These are phyloP conservation scores for Psylliodes chrysocephalus DNA, from an alignment of 2,888 invertebrate genomes.

Conservation along the genomic window DNA sequence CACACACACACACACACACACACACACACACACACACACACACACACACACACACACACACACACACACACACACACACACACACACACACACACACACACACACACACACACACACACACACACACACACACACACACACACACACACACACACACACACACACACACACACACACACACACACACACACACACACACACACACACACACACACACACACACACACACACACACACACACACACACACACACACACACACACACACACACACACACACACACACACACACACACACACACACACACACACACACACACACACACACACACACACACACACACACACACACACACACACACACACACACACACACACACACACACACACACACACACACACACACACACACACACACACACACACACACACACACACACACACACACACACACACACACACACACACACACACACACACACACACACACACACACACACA, in stretches of 20 bases:
- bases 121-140: slow-evolving; percentile 10
- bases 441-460: slow-evolving; percentile 11
- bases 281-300: slow-evolving; percentile 13
- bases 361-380: slow-evolving; percentile 13
- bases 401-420: slow-evolving; percentile 13
- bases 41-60: slow-evolving; percentile 10
- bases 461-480: slow-evolving; percentile 11
- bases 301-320: slow-evolving; percentile 13
- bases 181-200: slow-evolving; percentile 1
- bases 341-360: slow-evolving; percentile 13
- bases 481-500: slow-evolving; percentile 11
- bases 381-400: slow-evolving; percentile 13
- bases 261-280: slow-evolving; percentile 11
- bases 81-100: slow-evolving; percentile 10
- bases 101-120: slow-evolving; percentile 10
- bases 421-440: slow-evolving; percentile 13
- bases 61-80: slow-evolving; percentile 8
- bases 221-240: neutral
- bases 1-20: no score
- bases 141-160: slow-evolving; percentile 10
- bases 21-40: slow-evolving; percentile 10
- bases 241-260: neutral
- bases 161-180: slow-evolving; percentile 10
- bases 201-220: neutral
- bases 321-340: slow-evolving; percentile 13